Evolutionary conservation across 2,113 vertebrate species (phyloP), one percentile per base, ranked within the genome.

Genomic region (Phycodurus eques): DNA sequence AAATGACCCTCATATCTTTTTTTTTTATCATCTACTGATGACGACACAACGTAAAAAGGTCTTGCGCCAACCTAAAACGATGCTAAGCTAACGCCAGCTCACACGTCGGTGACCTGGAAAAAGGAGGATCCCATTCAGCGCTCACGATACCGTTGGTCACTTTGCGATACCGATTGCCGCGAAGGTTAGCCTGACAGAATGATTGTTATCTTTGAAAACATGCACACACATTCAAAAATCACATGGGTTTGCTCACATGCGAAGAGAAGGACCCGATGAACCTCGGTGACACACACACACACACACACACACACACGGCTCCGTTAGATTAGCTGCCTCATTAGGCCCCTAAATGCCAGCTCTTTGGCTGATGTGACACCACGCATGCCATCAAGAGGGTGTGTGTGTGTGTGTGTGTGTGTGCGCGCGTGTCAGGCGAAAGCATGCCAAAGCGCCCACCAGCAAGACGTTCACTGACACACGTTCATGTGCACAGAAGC

Each of bases 321-420:
- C 9, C 70, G 43, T 79, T 70, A 73, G 65, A 83, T 88, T 85
- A 81, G 67, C 82, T 67, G 88, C 82, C 74, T 68, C 82, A 85
- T 88, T 90, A 82, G 79, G 68, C 70, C 8, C 70, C 72, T 82
- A 87, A 90, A 90, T 88, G 88, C 75, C 88, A 87, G 8, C 85
- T 87, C 84, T 86, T 86, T 88, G 85, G 82, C 87, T 88, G 85
- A 85, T 85, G 87, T 81, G 88, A 80, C 83, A 82, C 74, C 68
- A 42, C 63, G 77, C 9, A 17, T 46, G 19, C 17, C 17, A 81
- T 75, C 46, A 60, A 57, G 72, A 57, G 56, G 7, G 59, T 64
- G 62, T 63, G 72, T 71, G 77, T 53, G 54, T 54, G 63, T 46
- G 62, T 68, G 56, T 47, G 70, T 43, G 44, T 44, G 67, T 43